Evolutionary conservation across 2,888 invertebrate genomes (phyloP).

Genomic region (Drosophila rubida): DNA sequence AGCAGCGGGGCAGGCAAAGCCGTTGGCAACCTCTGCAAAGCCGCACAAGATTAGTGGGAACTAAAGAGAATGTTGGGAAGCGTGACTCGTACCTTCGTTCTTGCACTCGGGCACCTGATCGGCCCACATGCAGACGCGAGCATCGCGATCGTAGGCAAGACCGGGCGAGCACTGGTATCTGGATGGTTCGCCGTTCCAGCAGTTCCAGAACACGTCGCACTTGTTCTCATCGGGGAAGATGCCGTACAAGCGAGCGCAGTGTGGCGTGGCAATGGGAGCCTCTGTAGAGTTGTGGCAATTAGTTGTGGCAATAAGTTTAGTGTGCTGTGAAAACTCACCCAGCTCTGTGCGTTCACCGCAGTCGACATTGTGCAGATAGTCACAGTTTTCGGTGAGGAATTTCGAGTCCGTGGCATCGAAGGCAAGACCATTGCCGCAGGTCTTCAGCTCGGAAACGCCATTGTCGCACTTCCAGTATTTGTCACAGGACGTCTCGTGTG

Average conservation of each 20-base stretch:
- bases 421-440: slow-evolving; percentile 96
- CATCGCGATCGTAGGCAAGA: slow-evolving; percentile 96
- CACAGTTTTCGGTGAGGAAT: slow-evolving; percentile 96
- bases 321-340: slow-evolving; percentile 86
- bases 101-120: slow-evolving; percentile 97
- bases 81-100: slow-evolving; percentile 89
- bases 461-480: slow-evolving; percentile 98
- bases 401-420: slow-evolving; percentile 95
- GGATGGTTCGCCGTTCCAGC: slow-evolving; percentile 97
- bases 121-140: slow-evolving; percentile 98
- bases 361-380: slow-evolving; percentile 97
- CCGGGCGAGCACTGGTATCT: slow-evolving; percentile 98
- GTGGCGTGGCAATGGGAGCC: slow-evolving; percentile 92
- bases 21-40: slow-evolving; percentile 93
- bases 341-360: slow-evolving; percentile 95
- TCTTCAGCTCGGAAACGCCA: slow-evolving; percentile 93
- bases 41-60: accelerated
- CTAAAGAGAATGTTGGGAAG: accelerated
- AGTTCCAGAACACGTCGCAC: slow-evolving; percentile 98
- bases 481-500: slow-evolving; percentile 95
- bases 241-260: slow-evolving; percentile 94
- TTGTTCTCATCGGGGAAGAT: slow-evolving; percentile 95
- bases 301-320: background rate
- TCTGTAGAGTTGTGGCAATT: slow-evolving; percentile 86
- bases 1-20: slow-evolving; percentile 92